These are phyloP conservation scores for Schmidtea mediterranea DNA, from an alignment of 1,140 invertebrate genomes.

Conservation along the genomic window DNA sequence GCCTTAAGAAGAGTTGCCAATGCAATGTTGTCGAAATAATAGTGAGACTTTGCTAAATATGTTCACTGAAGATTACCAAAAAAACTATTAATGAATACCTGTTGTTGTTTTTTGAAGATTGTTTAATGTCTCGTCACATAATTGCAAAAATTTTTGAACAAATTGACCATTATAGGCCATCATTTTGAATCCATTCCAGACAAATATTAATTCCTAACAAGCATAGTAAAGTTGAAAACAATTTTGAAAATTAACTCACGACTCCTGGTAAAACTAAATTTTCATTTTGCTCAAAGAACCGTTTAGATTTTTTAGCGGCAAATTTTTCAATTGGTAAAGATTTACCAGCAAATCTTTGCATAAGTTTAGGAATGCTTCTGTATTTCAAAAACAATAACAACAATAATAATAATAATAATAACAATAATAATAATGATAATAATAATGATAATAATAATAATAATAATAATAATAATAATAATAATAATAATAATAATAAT, in stretches of 20 bases:
- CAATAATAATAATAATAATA: too few relatives aligned
- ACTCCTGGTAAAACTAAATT: conserved; percentile 47
- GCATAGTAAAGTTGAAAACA: conserved; percentile 9
- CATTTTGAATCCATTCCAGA: conserved; percentile 73
- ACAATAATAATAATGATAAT: too few relatives aligned
- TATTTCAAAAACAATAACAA: too few relatives aligned
- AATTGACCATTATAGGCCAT: conserved; percentile 41
- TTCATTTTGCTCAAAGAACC: conserved; percentile 46
- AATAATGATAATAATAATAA: too few relatives aligned
- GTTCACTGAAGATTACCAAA: conserved; percentile 1
- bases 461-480: too few relatives aligned
- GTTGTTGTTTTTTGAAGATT: background rate
- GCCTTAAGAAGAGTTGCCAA: conserved; percentile 51
- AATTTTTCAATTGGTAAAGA: conserved; percentile 88
- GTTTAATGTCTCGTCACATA: conserved; percentile 2
- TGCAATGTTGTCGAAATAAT: conserved; percentile 46
- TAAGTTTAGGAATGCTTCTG: conserved; percentile 47
- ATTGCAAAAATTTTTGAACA: background rate
- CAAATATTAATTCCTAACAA: conserved; percentile 55
- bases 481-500: too few relatives aligned
- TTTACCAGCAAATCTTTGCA: conserved; percentile 71
- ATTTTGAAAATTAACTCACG: conserved; percentile 13
- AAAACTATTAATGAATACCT: background rate
- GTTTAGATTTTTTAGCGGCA: conserved; percentile 48
- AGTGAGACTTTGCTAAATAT: conserved; percentile 22